Percentiles rank a stretch among this genome's conserved stretches.
Evolutionary conservation across 2,113 vertebrate genomes (phyloP).

Genomic region (Ramphastos sulfuratus): DNA sequence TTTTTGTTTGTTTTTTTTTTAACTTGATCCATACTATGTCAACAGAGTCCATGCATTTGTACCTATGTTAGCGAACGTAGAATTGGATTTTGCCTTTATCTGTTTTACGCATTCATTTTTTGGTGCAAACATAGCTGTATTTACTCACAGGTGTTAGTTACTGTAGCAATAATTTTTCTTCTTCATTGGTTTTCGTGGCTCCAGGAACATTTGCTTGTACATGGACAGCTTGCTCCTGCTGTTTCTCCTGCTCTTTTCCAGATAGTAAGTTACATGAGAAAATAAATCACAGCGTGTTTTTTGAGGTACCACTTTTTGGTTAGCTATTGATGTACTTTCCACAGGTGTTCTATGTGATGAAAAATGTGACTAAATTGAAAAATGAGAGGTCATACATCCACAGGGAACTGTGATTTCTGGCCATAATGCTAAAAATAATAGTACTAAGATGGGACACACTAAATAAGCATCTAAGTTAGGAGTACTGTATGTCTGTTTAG

Average conservation of each 20-base stretch:
- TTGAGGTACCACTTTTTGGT: neutral
- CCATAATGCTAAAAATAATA: neutral
- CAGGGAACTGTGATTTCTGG: neutral
- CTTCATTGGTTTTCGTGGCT: constrained; percentile 13
- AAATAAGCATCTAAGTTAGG: neutral
- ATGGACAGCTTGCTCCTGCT: neutral
- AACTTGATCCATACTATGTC: neutral
- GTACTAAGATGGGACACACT: neutral
- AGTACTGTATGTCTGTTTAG: neutral
- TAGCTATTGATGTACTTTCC: neutral
- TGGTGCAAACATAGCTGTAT: neutral
- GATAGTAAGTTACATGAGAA: neutral
- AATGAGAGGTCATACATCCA: neutral
- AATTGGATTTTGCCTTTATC: neutral
- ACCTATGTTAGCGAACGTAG: neutral
- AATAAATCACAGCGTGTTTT: neutral
- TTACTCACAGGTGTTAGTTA: constrained; percentile 11
- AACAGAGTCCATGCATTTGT: neutral
- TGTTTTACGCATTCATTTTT: neutral
- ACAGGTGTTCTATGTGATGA: neutral
- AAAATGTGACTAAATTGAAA: neutral
- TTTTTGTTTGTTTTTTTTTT: neutral
- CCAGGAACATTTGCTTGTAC: neutral
- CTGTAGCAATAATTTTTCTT: neutral
- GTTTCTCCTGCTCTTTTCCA: neutral